Conservation (phyloP, 1,140 invertebrate species). For the Drosophila kohkoa region DNA sequence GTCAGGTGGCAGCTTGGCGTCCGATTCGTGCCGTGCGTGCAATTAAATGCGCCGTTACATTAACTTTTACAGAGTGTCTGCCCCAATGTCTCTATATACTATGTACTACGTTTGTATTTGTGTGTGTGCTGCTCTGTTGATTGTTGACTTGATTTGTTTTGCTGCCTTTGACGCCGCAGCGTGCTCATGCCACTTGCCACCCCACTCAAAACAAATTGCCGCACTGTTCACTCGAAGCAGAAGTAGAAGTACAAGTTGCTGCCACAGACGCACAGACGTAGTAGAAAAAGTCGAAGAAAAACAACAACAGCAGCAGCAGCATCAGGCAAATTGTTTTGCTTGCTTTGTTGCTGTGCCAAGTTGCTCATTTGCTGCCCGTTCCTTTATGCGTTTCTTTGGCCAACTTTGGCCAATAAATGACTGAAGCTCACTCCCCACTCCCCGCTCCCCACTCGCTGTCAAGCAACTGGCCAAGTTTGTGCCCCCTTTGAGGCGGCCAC, state of each 20-base stretch:
- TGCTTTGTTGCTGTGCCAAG: constrained; percentile 65
- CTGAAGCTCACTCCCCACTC: constrained; percentile 44
- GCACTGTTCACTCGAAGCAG: constrained; percentile 44
- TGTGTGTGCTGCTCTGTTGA: constrained; percentile 63
- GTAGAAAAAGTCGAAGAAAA: constrained; percentile 29
- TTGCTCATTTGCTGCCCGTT: constrained; percentile 69
- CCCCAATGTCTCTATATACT: constrained; percentile 58
- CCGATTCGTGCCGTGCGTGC: constrained; percentile 73
- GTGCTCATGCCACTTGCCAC: constrained; percentile 38
- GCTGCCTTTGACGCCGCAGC: constrained; percentile 69
- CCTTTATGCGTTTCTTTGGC: constrained; percentile 45
- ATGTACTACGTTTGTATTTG: constrained; percentile 20
- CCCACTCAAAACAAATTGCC: constrained; percentile 83
- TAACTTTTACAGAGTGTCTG: constrained; percentile 81
- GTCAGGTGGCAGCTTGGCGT: constrained; percentile 29
- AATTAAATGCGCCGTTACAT: constrained; percentile 82
- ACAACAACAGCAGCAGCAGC: constrained; percentile 36
- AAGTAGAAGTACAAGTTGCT: neutral
- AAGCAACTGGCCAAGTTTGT: neutral
- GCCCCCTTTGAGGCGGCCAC: constrained; percentile 52
- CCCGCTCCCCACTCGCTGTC: neutral
- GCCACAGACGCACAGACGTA: neutral
- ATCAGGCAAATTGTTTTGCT: constrained; percentile 82
- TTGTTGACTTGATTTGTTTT: constrained; percentile 84
- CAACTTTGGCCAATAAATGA: constrained; percentile 79